These are phyloP conservation scores for Forficula auricularia DNA, from an alignment of 1,140 invertebrate species.

Conservation along the genomic window DNA sequence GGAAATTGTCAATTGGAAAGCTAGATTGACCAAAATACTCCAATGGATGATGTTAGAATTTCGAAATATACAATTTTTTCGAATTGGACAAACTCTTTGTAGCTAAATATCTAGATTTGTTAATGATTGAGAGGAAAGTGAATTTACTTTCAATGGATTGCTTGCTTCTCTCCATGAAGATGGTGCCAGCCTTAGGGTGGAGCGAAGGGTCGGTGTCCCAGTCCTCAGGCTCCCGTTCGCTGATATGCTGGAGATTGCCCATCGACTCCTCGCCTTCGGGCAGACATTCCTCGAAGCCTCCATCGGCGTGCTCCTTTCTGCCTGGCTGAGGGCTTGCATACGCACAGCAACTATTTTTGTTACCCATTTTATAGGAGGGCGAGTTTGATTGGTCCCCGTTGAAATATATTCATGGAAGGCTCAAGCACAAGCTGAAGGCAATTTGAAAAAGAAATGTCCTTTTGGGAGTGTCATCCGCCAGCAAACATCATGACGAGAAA, in stretches of 20 bases:
- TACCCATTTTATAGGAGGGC: too few relatives aligned
- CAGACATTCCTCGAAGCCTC: conserved; percentile 43
- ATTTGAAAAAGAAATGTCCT: too few relatives aligned
- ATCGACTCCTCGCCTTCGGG: conserved; percentile 60
- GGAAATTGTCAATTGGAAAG: too few relatives aligned
- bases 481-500: too few relatives aligned
- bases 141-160: conserved; percentile 73
- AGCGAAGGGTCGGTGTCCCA: conserved; percentile 88
- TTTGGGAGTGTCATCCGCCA: too few relatives aligned
- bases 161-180: conserved; percentile 91
- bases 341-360: conserved; percentile 59
- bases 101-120: too few relatives aligned
- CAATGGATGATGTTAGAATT: too few relatives aligned
- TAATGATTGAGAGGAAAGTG: too few relatives aligned
- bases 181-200: conserved; percentile 83
- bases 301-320: conserved; percentile 22
- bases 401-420: not conserved
- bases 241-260: conserved; percentile 91
- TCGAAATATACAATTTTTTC: too few relatives aligned
- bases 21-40: too few relatives aligned
- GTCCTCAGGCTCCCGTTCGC: conserved; percentile 89
- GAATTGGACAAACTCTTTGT: too few relatives aligned
- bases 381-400: conserved; percentile 7
- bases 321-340: conserved; percentile 44
- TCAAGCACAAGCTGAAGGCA: too few relatives aligned